These are phyloP conservation scores for Megaceryle maxima DNA, from an alignment of 2,113 vertebrate species.

Conservation along the genomic window DNA sequence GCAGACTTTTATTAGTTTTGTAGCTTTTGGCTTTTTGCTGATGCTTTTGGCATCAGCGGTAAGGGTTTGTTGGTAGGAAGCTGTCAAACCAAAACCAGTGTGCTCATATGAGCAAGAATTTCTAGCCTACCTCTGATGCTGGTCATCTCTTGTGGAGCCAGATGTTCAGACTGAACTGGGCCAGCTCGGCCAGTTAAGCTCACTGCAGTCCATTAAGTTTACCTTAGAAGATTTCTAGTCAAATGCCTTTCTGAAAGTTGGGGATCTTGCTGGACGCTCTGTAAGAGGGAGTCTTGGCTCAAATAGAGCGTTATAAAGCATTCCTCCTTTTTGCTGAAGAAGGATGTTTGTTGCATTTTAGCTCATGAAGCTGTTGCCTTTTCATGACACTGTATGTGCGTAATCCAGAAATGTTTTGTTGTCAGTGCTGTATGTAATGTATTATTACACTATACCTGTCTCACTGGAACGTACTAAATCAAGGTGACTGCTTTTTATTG, in stretches of 20 bases:
- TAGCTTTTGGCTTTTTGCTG: not conserved
- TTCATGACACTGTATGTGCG: not conserved
- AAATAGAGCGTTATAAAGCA: not conserved
- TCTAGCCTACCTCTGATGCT: not conserved
- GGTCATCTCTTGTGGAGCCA: not conserved
- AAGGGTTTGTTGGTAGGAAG: not conserved
- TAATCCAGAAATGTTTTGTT: not conserved
- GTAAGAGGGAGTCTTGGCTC: not conserved
- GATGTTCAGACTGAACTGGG: not conserved
- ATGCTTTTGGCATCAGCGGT: not conserved
- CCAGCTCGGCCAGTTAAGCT: not conserved
- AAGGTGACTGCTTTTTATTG: slow-evolving; percentile 31
- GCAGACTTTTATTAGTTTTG: not conserved
- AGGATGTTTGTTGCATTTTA: not conserved
- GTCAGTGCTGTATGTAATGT: not conserved
- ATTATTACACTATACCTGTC: not conserved
- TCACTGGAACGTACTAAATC: slow-evolving; percentile 31
- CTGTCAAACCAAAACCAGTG: not conserved
- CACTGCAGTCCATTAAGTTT: not conserved
- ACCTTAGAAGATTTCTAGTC: not conserved
- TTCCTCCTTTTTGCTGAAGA: not conserved
- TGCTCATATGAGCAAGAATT: not conserved
- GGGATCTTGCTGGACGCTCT: not conserved
- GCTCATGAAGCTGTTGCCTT: not conserved
- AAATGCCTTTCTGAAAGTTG: not conserved